A percentile compares a stretch with the other conserved stretches of the same genome.
These are phyloP conservation scores for Glandiceps talaboti DNA, from an alignment of 53 echinoderm and acorn worm species.

Conservation along the genomic window DNA sequence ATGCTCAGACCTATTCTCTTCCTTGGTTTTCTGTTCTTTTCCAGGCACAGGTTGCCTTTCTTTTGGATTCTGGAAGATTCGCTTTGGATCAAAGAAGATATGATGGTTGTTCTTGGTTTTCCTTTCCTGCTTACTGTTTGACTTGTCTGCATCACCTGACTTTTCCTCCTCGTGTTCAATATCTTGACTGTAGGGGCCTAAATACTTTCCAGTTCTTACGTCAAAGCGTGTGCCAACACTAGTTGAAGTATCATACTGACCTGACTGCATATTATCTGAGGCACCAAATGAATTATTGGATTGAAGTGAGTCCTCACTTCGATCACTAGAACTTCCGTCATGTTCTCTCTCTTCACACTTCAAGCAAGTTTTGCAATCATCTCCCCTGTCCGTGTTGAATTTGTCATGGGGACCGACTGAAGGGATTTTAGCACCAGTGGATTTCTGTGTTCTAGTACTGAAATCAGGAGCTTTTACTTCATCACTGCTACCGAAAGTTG, in stretches of 20 bases:
- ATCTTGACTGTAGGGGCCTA: too few relatives aligned
- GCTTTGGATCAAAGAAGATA: neutral
- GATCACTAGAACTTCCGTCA: neutral
- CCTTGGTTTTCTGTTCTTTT: neutral
- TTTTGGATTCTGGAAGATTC: neutral
- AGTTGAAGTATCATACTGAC: neutral
- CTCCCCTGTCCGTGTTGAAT: neutral
- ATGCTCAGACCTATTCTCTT: neutral
- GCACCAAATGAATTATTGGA: neutral
- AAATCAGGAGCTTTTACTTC: neutral
- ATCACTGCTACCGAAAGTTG: neutral
- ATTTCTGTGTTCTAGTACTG: neutral
- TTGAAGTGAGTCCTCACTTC: neutral
- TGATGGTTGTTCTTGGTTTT: neutral
- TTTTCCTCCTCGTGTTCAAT: neutral
- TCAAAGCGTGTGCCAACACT: neutral
- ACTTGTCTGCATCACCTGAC: neutral
- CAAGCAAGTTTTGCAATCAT: neutral
- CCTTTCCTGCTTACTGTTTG: neutral
- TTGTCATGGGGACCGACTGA: neutral
- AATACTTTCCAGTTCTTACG: neutral
- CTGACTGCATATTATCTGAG: neutral
- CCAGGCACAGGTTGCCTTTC: neutral
- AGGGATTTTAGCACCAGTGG: neutral
- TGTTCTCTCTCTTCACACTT: too few relatives aligned